Percentiles rank a stretch among this genome's conserved stretches.
These are phyloP conservation scores for Pteropus rufus DNA, from an alignment of 2,797 vertebrate species.

Conservation along the genomic window DNA sequence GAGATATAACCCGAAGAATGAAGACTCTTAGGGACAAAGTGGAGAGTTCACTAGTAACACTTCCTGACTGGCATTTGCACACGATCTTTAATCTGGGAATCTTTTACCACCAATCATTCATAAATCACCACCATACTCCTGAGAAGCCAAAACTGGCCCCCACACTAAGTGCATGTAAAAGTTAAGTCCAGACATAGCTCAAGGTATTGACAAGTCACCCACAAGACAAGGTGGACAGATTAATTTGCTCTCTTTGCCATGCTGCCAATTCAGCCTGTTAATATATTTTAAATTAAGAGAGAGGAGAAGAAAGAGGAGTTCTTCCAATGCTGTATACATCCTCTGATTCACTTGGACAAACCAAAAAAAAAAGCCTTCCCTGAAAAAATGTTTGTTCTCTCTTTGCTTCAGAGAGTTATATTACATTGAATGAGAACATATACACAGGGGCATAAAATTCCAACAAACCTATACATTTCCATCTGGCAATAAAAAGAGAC, in stretches of 20 bases:
- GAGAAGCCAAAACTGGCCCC: not conserved
- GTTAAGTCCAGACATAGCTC: not conserved
- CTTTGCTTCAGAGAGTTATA: not conserved
- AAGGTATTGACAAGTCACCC: not conserved
- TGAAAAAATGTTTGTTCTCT: not conserved
- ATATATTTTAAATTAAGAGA: not conserved
- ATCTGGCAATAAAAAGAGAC: not conserved
- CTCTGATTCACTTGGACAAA: not conserved
- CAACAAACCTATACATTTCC: not conserved
- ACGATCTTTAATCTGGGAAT: not conserved
- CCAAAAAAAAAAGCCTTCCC: not conserved
- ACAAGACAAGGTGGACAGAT: not conserved
- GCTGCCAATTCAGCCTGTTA: not conserved
- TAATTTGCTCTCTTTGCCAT: not conserved
- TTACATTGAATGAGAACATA: not conserved
- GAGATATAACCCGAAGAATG: not conserved
- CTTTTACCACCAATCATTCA: not conserved
- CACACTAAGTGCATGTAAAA: not conserved
- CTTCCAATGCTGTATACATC: not conserved
- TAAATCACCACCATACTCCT: not conserved
- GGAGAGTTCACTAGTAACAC: not conserved
- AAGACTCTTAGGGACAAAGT: constrained; percentile 17
- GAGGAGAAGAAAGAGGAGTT: not conserved
- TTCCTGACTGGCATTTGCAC: not conserved
- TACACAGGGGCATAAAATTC: not conserved